Percentiles rank a stretch among this genome's conserved stretches.
These are phyloP conservation scores for Orussus abietinus DNA, from an alignment of 1,140 invertebrate species.

Conservation along the genomic window DNA sequence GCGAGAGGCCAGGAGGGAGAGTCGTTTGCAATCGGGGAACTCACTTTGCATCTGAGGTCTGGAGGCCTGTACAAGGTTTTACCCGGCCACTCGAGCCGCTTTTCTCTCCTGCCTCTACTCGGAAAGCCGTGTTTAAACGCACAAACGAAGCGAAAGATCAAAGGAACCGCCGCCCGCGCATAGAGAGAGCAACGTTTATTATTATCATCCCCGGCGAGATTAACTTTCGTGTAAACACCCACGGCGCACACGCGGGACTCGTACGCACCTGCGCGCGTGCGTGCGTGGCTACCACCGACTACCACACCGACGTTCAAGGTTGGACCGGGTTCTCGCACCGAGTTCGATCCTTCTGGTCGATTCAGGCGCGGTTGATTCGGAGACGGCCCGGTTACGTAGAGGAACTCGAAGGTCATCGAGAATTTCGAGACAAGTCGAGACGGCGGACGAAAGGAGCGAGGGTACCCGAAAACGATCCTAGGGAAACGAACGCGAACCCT, in stretches of 20 bases:
- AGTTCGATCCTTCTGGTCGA: too few relatives aligned
- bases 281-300: too few relatives aligned
- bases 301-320: too few relatives aligned
- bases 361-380: too few relatives aligned
- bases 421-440: too few relatives aligned
- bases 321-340: too few relatives aligned
- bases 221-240: constrained; percentile 35
- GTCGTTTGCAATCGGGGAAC: constrained; percentile 38
- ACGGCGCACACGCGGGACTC: constrained; percentile 7
- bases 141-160: constrained; percentile 49
- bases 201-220: constrained; percentile 34
- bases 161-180: constrained; percentile 30
- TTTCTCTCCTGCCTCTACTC: constrained; percentile 24
- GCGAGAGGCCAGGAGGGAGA: constrained; percentile 13
- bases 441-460: too few relatives aligned
- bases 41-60: constrained; percentile 25
- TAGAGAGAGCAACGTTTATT: constrained; percentile 31
- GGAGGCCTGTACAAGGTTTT: constrained; percentile 31
- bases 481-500: too few relatives aligned
- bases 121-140: constrained; percentile 44
- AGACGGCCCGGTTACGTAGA: too few relatives aligned
- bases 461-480: too few relatives aligned
- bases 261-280: too few relatives aligned
- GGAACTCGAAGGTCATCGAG: too few relatives aligned
- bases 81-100: constrained; percentile 33